phyloP scores from a whole-genome alignment of 2,113 vertebrate genomes.

The Clarias macrocephalus region DNA sequence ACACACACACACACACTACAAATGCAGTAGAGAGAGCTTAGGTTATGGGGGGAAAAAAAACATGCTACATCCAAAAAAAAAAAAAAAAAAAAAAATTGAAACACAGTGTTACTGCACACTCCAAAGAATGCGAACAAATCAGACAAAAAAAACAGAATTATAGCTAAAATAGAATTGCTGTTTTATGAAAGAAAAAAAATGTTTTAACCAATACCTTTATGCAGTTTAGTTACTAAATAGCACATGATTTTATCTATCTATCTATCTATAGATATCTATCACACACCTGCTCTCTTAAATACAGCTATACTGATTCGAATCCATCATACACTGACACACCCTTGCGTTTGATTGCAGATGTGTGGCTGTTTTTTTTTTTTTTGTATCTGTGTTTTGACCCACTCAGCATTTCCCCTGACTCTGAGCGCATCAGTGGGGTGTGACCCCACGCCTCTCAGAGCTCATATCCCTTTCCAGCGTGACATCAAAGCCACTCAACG shows the following conservation, averaged over 20 bases:
- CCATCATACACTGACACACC: neutral
- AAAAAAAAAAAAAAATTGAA: no score
- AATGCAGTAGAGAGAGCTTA: neutral
- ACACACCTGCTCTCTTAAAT: neutral
- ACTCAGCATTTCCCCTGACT: slow-evolving; percentile 48
- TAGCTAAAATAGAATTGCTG: neutral
- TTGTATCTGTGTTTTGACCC: slow-evolving; percentile 22
- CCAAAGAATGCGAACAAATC: neutral
- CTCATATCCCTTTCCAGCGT: slow-evolving; percentile 61
- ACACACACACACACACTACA: neutral
- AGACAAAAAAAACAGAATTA: neutral
- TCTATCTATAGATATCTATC: no score
- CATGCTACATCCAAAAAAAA: neutral
- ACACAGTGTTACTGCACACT: neutral
- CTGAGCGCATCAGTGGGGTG: slow-evolving; percentile 59
- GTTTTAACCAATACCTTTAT: neutral
- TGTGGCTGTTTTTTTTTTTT: neutral
- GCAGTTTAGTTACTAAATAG: neutral
- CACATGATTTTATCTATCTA: neutral
- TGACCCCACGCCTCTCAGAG: slow-evolving; percentile 59
- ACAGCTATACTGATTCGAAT: neutral
- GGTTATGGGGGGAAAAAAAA: neutral
- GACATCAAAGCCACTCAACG: slow-evolving; percentile 66
- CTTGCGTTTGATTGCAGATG: slow-evolving; percentile 13
- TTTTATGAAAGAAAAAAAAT: neutral